Conservation (phyloP, 2,797 vertebrate species). For the Brachymystax lenok region DNA sequence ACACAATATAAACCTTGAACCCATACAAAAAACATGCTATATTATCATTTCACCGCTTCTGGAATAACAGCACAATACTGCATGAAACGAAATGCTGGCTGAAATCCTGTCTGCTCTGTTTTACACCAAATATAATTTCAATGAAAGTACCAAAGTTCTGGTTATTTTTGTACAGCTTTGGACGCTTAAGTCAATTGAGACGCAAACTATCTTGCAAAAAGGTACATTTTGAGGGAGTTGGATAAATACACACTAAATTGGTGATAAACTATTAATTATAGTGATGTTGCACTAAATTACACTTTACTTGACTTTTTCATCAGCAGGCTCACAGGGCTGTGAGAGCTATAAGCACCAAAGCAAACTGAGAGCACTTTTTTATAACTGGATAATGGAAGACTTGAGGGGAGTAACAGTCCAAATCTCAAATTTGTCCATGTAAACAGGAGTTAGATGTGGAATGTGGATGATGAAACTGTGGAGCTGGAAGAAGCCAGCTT, state of each 20-base stretch:
- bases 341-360: not conserved
- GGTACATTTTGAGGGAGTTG: not conserved
- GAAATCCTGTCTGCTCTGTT: not conserved
- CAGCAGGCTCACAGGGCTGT: constrained; percentile 2
- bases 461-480: constrained; percentile 5
- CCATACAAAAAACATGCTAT: no score
- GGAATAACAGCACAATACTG: no score
- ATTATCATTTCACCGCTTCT: no score
- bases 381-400: not conserved
- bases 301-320: not conserved
- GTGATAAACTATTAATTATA: not conserved
- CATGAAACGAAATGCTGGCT: no score
- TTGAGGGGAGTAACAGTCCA: not conserved
- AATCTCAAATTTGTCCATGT: not conserved
- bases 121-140: not conserved
- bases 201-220: not conserved
- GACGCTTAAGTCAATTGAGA: not conserved
- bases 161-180: not conserved
- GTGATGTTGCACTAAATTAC: not conserved
- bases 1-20: no score
- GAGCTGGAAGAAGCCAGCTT: not conserved
- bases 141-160: not conserved
- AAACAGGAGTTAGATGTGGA: not conserved
- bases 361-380: not conserved
- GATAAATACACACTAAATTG: not conserved